Evolutionary conservation across 2,888 invertebrate species (phyloP).

Genomic region (Lordiphosa andalusiaca): DNA sequence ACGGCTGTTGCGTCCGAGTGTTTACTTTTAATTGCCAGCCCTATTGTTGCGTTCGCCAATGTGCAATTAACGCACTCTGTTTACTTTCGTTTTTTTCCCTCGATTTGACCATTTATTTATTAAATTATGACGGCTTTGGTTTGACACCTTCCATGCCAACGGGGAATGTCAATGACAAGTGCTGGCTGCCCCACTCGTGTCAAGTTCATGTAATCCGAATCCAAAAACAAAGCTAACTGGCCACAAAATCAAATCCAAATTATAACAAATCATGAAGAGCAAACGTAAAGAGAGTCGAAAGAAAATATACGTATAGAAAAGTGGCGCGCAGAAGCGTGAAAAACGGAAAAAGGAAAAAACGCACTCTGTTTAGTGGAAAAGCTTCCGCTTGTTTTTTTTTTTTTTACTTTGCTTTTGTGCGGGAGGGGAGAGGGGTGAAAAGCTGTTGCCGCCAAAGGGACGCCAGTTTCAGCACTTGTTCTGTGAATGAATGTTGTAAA

Average conservation of each 20-base stretch:
- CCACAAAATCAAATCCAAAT: constrained; percentile 25
- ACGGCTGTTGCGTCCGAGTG: constrained; percentile 15
- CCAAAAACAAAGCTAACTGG: constrained; percentile 32
- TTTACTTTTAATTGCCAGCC: constrained; percentile 41
- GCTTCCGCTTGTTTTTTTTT: constrained; percentile 46
- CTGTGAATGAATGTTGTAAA: too few species aligned
- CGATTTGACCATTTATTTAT: constrained; percentile 6
- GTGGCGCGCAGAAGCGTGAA: constrained; percentile 62
- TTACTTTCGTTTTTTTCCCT: not conserved
- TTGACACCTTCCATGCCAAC: not conserved
- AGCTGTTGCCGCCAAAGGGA: constrained; percentile 40
- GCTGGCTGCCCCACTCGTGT: constrained; percentile 28
- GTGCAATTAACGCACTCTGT: constrained; percentile 5
- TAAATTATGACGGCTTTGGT: constrained; percentile 4
- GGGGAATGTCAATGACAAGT: constrained; percentile 16
- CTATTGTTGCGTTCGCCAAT: too few species aligned
- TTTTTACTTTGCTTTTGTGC: not conserved
- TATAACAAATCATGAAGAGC: constrained; percentile 32
- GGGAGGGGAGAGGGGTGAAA: constrained; percentile 3
- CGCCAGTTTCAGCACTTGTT: constrained; percentile 15
- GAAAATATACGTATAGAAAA: constrained; percentile 29
- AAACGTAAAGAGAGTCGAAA: constrained; percentile 5
- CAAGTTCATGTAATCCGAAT: constrained; percentile 56
- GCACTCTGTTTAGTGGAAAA: constrained; percentile 33
- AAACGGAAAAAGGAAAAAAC: constrained; percentile 22